Evolutionary conservation across 2,797 vertebrate genomes (phyloP), one percentile per base, ranked within the genome.

Genomic region (Amphiprion clarkii): DNA sequence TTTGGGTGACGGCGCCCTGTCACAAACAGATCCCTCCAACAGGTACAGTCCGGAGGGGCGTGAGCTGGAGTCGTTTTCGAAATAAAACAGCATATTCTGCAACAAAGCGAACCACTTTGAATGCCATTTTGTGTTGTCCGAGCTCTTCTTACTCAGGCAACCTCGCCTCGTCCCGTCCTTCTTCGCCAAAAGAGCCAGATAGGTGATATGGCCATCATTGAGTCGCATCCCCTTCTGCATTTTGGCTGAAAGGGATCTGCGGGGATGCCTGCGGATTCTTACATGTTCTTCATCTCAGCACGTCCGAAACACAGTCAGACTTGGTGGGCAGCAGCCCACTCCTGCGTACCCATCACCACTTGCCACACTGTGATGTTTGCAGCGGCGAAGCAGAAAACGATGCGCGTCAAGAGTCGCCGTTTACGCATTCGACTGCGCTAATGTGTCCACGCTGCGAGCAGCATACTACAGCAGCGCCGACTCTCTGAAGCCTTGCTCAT

Each of bases 41-140:
- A 99, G 96, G 96, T 98, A 99, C 78, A 99, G 95, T 88, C 97
- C 98, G 31, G 97, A 96, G 89, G 97, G 97, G 89, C 97, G 95
- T 39, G 97, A 96, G 94, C 97, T 98, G 82, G 97, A 95, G 93
- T 99, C 98, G 92, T 90, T 98, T 85, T 99, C 98, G 94, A 98
- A 99, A 95, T 98, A 99, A 95, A 99, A 99, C 76, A 99, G 94
- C 96, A 99, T 96, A 85, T 99, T 99, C 91, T 99, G 97, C 92
- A 99, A 93, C 89, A 99, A 92, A 59, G 97, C 96, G 92, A 99
- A 99, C 97, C 98, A 98, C 93, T 96, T 97, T 87, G 95, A 96
- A 91, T 99, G 97, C 98, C 98, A 99, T 96, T 97, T 98, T 88
- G 96, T 97, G 95, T 97, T 98, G 94, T 99, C 97, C 21, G 97